Conservation (phyloP, 1,140 invertebrate species). For the Oreohelix idahoensis region DNA sequence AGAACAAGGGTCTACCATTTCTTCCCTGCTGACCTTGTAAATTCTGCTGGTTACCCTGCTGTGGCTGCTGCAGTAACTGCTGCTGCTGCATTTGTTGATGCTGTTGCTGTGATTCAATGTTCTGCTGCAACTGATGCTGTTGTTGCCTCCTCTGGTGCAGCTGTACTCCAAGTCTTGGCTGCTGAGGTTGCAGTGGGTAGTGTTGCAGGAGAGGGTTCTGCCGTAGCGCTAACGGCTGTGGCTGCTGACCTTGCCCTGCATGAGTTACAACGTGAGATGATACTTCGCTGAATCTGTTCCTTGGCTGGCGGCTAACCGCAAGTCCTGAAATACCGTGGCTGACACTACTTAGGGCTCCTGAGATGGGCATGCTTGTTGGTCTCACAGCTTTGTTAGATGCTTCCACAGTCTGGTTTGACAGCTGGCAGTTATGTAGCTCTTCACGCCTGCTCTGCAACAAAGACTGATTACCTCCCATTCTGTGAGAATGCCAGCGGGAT, state of each 20-base stretch:
- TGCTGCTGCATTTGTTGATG: constrained; percentile 30
- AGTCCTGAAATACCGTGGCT: constrained; percentile 14
- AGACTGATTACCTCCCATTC: constrained; percentile 35
- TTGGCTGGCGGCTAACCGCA: background rate
- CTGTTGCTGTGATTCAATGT: constrained; percentile 36
- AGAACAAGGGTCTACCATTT: constrained; percentile 13
- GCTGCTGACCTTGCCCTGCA: background rate
- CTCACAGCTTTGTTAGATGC: background rate
- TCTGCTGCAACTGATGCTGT: constrained; percentile 36
- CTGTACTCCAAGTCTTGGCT: constrained; percentile 34
- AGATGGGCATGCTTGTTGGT: background rate
- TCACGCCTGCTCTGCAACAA: constrained; percentile 19
- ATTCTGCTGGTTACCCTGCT: constrained; percentile 10
- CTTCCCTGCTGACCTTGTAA: constrained; percentile 2
- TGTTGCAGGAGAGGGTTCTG: constrained; percentile 30
- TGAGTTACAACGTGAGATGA: constrained; percentile 9
- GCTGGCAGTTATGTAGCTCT: constrained; percentile 18
- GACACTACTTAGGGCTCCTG: background rate
- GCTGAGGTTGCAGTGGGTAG: constrained; percentile 34
- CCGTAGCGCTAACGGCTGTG: background rate
- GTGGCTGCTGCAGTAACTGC: constrained; percentile 8
- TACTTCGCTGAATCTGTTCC: background rate
- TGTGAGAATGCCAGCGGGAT: constrained; percentile 26
- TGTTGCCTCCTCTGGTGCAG: constrained; percentile 31
- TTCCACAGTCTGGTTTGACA: background rate